Base-by-base conservation (phyloP, 2,113 vertebrate genomes). In the Rutilus rutilus region DNA sequence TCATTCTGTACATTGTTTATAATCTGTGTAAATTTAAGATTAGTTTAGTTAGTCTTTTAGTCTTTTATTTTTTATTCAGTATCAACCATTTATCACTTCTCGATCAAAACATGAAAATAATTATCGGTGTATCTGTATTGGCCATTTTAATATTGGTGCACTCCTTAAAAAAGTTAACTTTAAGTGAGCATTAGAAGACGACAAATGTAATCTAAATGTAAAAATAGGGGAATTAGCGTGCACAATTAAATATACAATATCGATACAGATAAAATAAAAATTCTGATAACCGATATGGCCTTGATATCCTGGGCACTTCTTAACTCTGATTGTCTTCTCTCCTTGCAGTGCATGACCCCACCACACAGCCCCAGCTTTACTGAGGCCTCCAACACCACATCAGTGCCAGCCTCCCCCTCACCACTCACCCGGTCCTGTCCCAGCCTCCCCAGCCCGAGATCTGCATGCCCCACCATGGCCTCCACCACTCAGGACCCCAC, bases 281-380 rank as follows among this genome's bases (percentile, higher is more conserved):
- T 10, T 21, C 17, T 2, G 19, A 21, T 69, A 39, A 10, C 50
- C 19, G n/a, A n/a, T 45, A 23, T n/a, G 6, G n/a, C 14, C 8
- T 39, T 2, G 80, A n/a, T 1, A 82, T 60, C 30, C 39, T 76
- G 7, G 71, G 4, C 30, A 8, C 42, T 2, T 11, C 27, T 36
- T 25, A 60, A 59, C 59, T 25, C 9, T 19, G 4, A 60, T n/a
- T 65, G 2, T 71, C 36, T 30, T 88, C 47, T 79, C 11, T 86
- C 67, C 89, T 62, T 47, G 30, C 75, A 99, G 98, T 99, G 97
- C 73, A 99, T 99, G 95, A 99, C 98, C 25, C 98, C 98, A 36
- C 98, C 98, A 3, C 98, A 98, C 92, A 99, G 98, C 90, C 98
- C 98, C 73, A 98, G 96, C 89, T 96, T 96, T 19, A 74, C 90